These are phyloP conservation scores for Paedocypris micromegethes DNA, from an alignment of 2,797 vertebrate species.

Conservation along the genomic window DNA sequence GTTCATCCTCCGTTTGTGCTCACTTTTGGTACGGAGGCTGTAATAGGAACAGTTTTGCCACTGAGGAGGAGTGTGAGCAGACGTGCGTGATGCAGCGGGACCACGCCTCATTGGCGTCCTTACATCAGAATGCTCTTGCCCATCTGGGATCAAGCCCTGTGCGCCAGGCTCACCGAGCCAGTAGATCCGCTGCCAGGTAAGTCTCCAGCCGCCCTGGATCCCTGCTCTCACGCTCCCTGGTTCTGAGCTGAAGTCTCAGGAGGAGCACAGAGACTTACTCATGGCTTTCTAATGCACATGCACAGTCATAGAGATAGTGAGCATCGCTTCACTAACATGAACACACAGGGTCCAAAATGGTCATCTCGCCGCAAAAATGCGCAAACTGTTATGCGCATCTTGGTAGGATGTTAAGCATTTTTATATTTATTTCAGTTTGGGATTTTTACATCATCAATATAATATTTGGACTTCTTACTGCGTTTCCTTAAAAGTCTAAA, in stretches of 20 bases:
- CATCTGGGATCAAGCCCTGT: slow-evolving; percentile 52
- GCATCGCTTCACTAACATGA: slow-evolving; percentile 20
- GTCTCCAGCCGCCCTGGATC: slow-evolving; percentile 34
- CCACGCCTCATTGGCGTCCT: slow-evolving; percentile 56
- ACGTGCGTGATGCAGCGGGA: slow-evolving; percentile 59
- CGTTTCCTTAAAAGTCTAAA: no score
- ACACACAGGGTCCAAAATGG: slow-evolving; percentile 18
- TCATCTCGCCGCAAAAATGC: neutral
- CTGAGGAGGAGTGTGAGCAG: slow-evolving; percentile 76
- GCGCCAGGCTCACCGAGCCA: slow-evolving; percentile 54
- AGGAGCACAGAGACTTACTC: slow-evolving; percentile 40
- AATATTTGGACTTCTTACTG: no score
- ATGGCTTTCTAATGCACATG: slow-evolving; percentile 2
- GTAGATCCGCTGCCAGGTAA: slow-evolving; percentile 68
- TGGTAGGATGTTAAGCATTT: no score
- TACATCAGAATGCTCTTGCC: slow-evolving; percentile 39
- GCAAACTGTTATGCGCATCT: no score
- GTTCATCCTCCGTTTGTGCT: slow-evolving; percentile 72
- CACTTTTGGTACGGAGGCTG: slow-evolving; percentile 94
- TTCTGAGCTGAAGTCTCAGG: slow-evolving; percentile 26
- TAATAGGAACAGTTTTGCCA: slow-evolving; percentile 86
- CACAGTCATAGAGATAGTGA: slow-evolving; percentile 9
- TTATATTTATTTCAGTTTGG: no score
- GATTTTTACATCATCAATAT: no score
- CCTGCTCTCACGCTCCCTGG: slow-evolving; percentile 20